Conservation (phyloP, 1,140 invertebrate species). For the Lineus longissimus region DNA sequence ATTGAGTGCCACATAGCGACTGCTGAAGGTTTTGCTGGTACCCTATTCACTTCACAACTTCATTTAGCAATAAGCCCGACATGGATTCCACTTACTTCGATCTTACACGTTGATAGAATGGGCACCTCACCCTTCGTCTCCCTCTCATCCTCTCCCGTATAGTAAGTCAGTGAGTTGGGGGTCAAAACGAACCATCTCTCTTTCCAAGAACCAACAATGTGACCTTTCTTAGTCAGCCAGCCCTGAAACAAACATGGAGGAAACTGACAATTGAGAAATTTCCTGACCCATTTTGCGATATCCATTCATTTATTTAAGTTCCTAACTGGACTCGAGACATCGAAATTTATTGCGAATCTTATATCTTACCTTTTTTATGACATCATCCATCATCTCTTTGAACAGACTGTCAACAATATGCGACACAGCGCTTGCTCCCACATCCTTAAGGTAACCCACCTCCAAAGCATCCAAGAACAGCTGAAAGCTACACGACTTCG, state of each 20-base stretch:
- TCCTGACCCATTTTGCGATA: neutral
- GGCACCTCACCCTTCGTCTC: slow-evolving; percentile 66
- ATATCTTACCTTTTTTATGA: slow-evolving; percentile 71
- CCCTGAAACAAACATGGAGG: slow-evolving; percentile 27
- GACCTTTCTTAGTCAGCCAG: slow-evolving; percentile 64
- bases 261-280: slow-evolving; percentile 14
- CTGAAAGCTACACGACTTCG: slow-evolving; percentile 55
- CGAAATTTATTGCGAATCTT: neutral
- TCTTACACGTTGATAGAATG: slow-evolving; percentile 64
- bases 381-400: slow-evolving; percentile 73
- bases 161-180: slow-evolving; percentile 70
- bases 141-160: slow-evolving; percentile 63
- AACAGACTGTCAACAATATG: slow-evolving; percentile 73
- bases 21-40: no score
- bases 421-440: slow-evolving; percentile 61
- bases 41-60: no score
- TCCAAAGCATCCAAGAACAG: slow-evolving; percentile 72
- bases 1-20: no score
- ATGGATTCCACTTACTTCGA: slow-evolving; percentile 64
- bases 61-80: no score
- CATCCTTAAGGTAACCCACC: slow-evolving; percentile 61
- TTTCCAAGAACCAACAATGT: slow-evolving; percentile 69
- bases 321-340: neutral
- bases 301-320: no score
- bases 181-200: slow-evolving; percentile 77